Evolutionary conservation across 2,797 vertebrate species (phyloP), one percentile per base, ranked within the genome.

Genomic region (Peromyscus nudipes): DNA sequence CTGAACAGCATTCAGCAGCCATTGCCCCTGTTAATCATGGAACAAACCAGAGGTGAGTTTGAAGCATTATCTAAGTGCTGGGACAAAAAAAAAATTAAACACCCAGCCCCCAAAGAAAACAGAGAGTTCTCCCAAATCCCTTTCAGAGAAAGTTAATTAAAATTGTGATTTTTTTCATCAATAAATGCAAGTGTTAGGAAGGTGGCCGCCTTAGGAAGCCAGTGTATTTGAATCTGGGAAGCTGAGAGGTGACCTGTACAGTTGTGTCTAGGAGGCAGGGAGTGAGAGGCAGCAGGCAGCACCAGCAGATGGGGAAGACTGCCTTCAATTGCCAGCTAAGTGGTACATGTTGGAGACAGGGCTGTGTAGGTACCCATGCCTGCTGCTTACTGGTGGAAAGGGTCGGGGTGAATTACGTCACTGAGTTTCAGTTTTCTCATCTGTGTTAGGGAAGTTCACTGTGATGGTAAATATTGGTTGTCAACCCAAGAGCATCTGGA

Each of bases 1-100:
- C 88, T 86, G 57, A 95, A 43, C 19, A 87, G 86, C 75, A n/a
- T 87, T 89, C 76, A 65, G 87, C 25, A 60, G 89, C 77, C 37
- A 4, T 89, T 87, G 60, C 31, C 57, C 91, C 93, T 21, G 55
- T 92, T 91, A 97, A 93, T 96, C 90, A 89, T 52, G 76, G 37
- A 73, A 34, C 79, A 96, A 89, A 94, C 29, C 81, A 6, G 46
- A 92, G 91, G 52, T 81, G 92, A 71, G 93, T 43, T 25, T 57
- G 82, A 94, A 89, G 91, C 55, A 7, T 89, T 92, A 62, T 83
- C 52, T 83, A 91, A 94, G 57, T 76, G 29, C 64, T 67, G 8
- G 75, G 23, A 52, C 64, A 65, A 79, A 71, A 64, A 81, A 65
- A 57, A 65, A 43, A 40, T 14, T 91, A 71, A 80, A 27, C 75